These are phyloP conservation scores for Gonatopus flavifemur DNA, from an alignment of 1,140 invertebrate species.

Conservation along the genomic window DNA sequence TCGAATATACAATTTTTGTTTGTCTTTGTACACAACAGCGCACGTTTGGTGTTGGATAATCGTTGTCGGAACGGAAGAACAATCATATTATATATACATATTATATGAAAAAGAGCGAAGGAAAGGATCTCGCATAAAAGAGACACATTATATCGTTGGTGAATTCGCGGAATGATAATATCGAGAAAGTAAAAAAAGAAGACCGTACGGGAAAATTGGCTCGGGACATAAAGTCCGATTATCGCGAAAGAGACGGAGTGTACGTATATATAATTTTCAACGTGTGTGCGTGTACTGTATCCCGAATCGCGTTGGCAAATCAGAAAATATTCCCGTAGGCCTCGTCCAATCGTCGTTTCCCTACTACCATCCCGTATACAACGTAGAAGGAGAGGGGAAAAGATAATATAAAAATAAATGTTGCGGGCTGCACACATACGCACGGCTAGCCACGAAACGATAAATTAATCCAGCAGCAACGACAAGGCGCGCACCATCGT, in stretches of 20 bases:
- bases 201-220: constrained; percentile 16
- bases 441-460: constrained; percentile 19
- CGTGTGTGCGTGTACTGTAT: no score
- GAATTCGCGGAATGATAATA: constrained; percentile 17
- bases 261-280: no score
- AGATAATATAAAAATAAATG: constrained; percentile 30
- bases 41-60: no score
- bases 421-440: constrained; percentile 9
- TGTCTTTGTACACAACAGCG: no score
- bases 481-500: constrained; percentile 10
- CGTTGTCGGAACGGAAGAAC: no score
- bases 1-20: no score
- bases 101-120: no score
- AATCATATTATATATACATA: no score
- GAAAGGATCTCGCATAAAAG: no score
- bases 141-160: no score
- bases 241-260: constrained; percentile 14
- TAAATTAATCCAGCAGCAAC: constrained; percentile 33
- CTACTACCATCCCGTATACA: background rate
- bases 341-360: constrained; percentile 15
- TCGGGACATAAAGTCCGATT: constrained; percentile 17
- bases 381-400: constrained; percentile 11
- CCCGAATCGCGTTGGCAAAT: constrained; percentile 14
- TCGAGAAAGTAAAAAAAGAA: constrained; percentile 20
- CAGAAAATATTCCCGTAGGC: constrained; percentile 19